Evolutionary conservation across 1,140 invertebrate species (phyloP).

Genomic region (Euura saliciscinereae): DNA sequence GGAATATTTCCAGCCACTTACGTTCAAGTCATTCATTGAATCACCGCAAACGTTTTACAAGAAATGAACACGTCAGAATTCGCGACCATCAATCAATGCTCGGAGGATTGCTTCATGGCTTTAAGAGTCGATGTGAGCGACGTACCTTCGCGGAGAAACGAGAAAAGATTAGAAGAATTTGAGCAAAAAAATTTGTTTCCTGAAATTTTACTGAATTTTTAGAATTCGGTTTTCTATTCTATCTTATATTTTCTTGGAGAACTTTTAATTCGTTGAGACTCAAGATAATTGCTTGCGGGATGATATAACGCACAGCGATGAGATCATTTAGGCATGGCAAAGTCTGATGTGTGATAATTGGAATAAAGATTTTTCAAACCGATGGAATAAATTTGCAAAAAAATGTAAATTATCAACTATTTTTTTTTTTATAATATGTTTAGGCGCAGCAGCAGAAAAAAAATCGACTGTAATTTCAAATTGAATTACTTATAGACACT

Average conservation of each 20-base stretch:
- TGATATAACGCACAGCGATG: background rate
- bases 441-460: background rate
- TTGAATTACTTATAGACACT: background rate
- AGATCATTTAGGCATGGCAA: background rate
- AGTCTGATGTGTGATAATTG: background rate
- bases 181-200: no score
- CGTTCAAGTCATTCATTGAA: constrained; percentile 69
- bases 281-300: no score
- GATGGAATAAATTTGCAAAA: background rate
- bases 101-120: no score
- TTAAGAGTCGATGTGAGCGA: no score
- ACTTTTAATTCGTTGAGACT: no score
- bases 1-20: constrained; percentile 95
- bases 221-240: no score
- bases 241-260: no score
- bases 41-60: background rate
- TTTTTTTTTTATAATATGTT: no score
- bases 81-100: no score
- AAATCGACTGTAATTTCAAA: background rate
- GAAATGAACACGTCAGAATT: background rate
- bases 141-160: no score
- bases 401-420: background rate
- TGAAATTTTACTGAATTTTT: no score
- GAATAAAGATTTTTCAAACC: background rate
- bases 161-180: no score